These are phyloP conservation scores for Brachymystax lenok DNA, from an alignment of 2,797 vertebrate species.

Conservation along the genomic window DNA sequence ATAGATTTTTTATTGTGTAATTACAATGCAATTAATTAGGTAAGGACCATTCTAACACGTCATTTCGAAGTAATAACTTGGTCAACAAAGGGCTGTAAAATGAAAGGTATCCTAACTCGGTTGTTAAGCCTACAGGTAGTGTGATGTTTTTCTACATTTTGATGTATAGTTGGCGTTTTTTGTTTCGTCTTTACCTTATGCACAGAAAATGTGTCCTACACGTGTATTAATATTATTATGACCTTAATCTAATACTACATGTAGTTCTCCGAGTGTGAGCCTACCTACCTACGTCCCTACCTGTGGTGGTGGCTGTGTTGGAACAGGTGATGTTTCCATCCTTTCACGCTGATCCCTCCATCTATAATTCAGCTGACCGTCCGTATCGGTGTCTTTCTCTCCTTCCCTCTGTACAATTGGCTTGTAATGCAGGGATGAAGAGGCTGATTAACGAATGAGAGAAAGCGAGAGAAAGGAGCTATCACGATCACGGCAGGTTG, in stretches of 20 bases:
- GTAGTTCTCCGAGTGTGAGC: slow-evolving; percentile 17
- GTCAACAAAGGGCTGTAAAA: too few species aligned
- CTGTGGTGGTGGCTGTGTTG: slow-evolving; percentile 26
- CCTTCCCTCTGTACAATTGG: slow-evolving; percentile 51
- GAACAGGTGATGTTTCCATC: slow-evolving; percentile 39
- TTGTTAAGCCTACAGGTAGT: too few species aligned
- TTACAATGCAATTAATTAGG: too few species aligned
- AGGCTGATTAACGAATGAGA: slow-evolving; percentile 43
- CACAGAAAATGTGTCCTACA: too few species aligned
- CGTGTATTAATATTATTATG: too few species aligned
- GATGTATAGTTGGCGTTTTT: too few species aligned
- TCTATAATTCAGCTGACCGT: slow-evolving; percentile 76
- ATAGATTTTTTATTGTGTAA: too few species aligned
- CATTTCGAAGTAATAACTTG: too few species aligned
- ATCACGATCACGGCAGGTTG: slow-evolving; percentile 30
- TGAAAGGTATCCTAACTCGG: too few species aligned
- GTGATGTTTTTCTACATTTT: too few species aligned
- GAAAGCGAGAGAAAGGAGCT: slow-evolving; percentile 6
- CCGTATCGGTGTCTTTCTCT: slow-evolving; percentile 66
- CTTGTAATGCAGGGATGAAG: slow-evolving; percentile 51
- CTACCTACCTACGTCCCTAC: slow-evolving; percentile 17
- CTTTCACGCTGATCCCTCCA: slow-evolving; percentile 56
- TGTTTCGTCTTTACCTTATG: too few species aligned
- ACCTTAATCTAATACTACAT: neutral
- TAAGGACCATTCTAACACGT: too few species aligned